Evolutionary conservation across 2,113 vertebrate genomes (phyloP), one percentile per base, ranked within the genome.

Genomic region (Sardina pilchardus): DNA sequence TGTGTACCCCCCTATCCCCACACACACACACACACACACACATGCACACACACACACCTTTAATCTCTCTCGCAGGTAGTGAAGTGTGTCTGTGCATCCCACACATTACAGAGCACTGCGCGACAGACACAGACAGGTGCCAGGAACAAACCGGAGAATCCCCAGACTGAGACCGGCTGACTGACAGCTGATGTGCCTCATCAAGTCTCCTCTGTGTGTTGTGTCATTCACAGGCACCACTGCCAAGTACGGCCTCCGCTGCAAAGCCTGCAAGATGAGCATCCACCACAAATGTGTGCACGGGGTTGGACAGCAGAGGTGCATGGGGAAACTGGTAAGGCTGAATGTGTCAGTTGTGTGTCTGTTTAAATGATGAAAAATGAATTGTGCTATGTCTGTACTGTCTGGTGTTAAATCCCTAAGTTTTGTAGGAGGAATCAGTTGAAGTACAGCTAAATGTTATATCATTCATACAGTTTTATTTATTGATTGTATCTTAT

Each of bases 181-280:
- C 71, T 36, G 71, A 36, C 71, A 59, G 21, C 19, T 59, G 53
- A 59, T 24, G 19, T 19, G 53, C 19, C 71, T 78, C 12, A 78
- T 34, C 71, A 30, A 30, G 63, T 71, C 63, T 71, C 63, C n/a
- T 34, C 63, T 71, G n/a, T 26, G 14, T 78, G n/a, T 71, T 71
- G 85, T 78, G 85, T 44, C 39, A 63, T 85, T 89, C 42, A 88
- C 90, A 96, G 95, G 95, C 88, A 94, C 94, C 78, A 96, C 95
- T 30, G 93, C 95, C 92, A 99, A 99, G 88, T 97, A 98, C 0
- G 98, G 98, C 26, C 96, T 99, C 80, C 97, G 98, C 87, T 99
- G 98, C 84, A 99, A 99, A 94, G 97, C 97, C 88, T 99, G 98
- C 89, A 99, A 99, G 93, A 98, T 99, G 98, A 99, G 98, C 93